phyloP scores from a whole-genome alignment of 2,113 vertebrate genomes.

The Pagrus major region DNA sequence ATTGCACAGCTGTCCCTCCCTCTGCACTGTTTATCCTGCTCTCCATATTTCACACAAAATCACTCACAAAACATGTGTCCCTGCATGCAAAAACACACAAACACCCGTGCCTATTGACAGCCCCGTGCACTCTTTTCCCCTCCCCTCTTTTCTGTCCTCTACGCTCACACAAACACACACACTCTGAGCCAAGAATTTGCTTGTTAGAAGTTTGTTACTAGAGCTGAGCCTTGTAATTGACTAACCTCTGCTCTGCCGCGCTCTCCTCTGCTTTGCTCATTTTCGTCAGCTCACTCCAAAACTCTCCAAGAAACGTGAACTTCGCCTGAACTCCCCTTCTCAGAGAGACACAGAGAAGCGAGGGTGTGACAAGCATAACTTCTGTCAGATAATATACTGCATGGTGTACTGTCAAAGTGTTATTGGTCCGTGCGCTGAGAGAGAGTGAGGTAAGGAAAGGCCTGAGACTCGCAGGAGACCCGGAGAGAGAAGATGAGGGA shows the following conservation, averaged over 20 bases:
- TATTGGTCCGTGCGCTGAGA: constrained; percentile 32
- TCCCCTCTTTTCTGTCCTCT: constrained; percentile 9
- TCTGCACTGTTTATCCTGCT: constrained; percentile 39
- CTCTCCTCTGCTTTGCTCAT: constrained; percentile 73
- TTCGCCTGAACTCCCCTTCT: constrained; percentile 72
- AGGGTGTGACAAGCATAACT: constrained; percentile 70
- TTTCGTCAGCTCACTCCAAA: constrained; percentile 61
- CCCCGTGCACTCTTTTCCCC: constrained; percentile 10
- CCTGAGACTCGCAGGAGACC: background rate
- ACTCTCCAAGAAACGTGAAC: constrained; percentile 79
- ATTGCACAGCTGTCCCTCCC: constrained; percentile 49
- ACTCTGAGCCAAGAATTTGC: constrained; percentile 57
- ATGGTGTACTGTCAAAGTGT: constrained; percentile 10
- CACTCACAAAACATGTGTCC: constrained; percentile 37
- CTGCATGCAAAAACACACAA: constrained; percentile 45
- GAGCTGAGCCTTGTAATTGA: constrained; percentile 79
- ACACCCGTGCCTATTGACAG: constrained; percentile 38
- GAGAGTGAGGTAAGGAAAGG: constrained; percentile 7
- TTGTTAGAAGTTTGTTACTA: constrained; percentile 76
- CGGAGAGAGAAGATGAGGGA: constrained; percentile 18
- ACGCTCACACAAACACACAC: constrained; percentile 43
- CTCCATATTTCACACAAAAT: constrained; percentile 38
- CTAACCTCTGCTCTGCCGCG: constrained; percentile 74
- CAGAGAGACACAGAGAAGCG: constrained; percentile 37
- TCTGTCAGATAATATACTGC: constrained; percentile 44